phyloP scores from a whole-genome alignment of 2,113 vertebrate species.

The Progne subis region DNA sequence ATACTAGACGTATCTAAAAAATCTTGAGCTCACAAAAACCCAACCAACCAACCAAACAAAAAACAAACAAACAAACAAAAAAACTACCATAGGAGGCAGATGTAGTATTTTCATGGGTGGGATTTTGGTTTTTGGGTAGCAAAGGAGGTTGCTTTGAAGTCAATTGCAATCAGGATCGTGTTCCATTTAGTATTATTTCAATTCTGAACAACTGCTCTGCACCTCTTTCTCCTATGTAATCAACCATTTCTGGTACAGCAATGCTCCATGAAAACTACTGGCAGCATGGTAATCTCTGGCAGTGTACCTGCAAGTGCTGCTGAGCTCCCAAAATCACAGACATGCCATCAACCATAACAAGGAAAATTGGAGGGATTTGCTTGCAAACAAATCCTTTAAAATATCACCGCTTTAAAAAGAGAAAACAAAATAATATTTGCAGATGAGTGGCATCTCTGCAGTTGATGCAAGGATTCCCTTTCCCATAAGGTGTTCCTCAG shows the following conservation, averaged over 20 bases:
- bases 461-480: not conserved
- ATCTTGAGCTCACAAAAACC: not conserved
- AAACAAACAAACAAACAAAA: conserved; percentile 17
- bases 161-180: not conserved
- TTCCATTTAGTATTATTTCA: conserved; percentile 5
- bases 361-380: not conserved
- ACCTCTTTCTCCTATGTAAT: not conserved
- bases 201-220: not conserved
- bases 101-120: not conserved
- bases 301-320: not conserved
- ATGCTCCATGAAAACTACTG: not conserved
- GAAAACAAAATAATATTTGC: not conserved
- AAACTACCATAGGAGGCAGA: not conserved
- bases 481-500: not conserved
- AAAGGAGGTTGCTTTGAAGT: not conserved
- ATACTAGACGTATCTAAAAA: not conserved
- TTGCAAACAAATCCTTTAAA: not conserved
- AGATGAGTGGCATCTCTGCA: not conserved
- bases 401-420: not conserved
- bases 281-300: not conserved
- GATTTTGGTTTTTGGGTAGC: not conserved
- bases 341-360: not conserved
- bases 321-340: not conserved
- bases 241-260: not conserved
- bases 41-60: not conserved